phyloP scores from a whole-genome alignment of 2,113 vertebrate genomes.

The Reinhardtius hippoglossoides region DNA sequence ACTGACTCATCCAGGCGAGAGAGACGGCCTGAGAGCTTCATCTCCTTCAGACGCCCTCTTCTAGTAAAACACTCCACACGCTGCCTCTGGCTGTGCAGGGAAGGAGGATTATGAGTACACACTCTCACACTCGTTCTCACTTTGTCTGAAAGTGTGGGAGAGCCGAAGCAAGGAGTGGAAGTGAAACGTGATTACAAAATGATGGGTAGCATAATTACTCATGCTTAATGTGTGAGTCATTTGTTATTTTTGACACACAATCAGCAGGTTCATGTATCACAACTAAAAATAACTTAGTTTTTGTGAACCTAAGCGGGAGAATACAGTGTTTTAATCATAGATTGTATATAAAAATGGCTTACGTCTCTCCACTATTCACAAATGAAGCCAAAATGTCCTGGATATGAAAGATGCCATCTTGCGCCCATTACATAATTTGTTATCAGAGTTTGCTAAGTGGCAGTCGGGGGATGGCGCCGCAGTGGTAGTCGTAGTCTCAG shows the following conservation, averaged over 20 bases:
- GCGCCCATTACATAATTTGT: too few species aligned
- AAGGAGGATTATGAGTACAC: slow-evolving; percentile 68
- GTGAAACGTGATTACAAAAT: slow-evolving; percentile 50
- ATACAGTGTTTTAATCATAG: background rate
- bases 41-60: slow-evolving; percentile 67
- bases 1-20: slow-evolving; percentile 67
- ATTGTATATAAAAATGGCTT: background rate
- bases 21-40: slow-evolving; percentile 36
- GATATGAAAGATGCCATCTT: background rate
- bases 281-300: slow-evolving; percentile 1
- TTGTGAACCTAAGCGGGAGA: background rate
- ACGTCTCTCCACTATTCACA: too few species aligned
- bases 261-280: slow-evolving; percentile 10
- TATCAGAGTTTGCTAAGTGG: too few species aligned
- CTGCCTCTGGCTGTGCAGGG: slow-evolving; percentile 64
- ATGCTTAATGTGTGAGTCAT: slow-evolving; percentile 10
- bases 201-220: slow-evolving; percentile 30
- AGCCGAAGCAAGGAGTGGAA: slow-evolving; percentile 32
- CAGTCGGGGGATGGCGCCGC: too few species aligned
- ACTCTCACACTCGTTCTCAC: slow-evolving; percentile 27
- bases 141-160: slow-evolving; percentile 45
- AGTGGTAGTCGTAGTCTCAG: background rate
- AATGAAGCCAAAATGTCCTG: too few species aligned
- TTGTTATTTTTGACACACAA: slow-evolving; percentile 25
- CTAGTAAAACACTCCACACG: slow-evolving; percentile 71